Evolutionary conservation across 2,113 vertebrate genomes (phyloP).

Genomic region (Phalacrocorax pelagicus): DNA sequence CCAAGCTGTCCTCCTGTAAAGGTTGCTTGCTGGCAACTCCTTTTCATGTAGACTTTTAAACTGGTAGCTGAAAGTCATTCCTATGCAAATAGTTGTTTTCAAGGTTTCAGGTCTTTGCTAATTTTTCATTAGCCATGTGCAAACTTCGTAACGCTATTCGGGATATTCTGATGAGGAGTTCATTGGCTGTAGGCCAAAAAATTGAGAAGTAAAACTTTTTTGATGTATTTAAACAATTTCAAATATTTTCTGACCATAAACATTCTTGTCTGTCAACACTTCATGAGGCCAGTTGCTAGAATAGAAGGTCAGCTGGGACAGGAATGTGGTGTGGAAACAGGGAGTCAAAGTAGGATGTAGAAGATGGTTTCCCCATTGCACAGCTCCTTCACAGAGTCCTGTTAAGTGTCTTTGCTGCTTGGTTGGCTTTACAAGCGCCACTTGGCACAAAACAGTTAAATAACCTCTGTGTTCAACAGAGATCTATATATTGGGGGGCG

Average conservation of each 20-base stretch:
- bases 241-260: background rate
- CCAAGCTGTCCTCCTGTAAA: background rate
- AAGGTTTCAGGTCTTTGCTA: background rate
- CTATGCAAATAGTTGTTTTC: background rate
- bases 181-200: background rate
- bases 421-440: background rate
- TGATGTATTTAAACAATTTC: background rate
- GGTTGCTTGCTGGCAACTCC: background rate
- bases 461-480: background rate
- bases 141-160: background rate
- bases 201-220: background rate
- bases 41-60: background rate
- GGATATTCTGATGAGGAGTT: background rate
- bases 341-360: background rate
- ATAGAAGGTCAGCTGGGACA: background rate
- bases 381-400: background rate
- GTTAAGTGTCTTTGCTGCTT: background rate
- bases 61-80: background rate
- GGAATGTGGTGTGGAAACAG: background rate
- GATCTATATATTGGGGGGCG: background rate
- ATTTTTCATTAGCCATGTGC: background rate
- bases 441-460: constrained; percentile 17
- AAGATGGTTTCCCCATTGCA: background rate
- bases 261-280: background rate
- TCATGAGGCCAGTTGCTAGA: background rate